Percentiles rank a stretch among this genome's conserved stretches.
Conservation (phyloP, 2,888 invertebrate genomes). For the Tetragonula carbonaria region DNA sequence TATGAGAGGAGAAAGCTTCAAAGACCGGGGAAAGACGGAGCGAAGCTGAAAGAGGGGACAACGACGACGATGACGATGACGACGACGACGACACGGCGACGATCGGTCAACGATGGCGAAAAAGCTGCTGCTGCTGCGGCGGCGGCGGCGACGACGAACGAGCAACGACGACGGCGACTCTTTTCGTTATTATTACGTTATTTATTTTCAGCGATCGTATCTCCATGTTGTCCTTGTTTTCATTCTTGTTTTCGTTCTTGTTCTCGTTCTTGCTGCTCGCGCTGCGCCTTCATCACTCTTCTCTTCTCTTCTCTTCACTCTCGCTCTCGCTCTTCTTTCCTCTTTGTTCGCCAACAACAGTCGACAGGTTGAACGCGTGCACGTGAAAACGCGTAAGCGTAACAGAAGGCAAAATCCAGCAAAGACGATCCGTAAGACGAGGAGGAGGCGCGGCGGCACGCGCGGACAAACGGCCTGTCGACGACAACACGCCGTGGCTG, state of each 20-base stretch:
- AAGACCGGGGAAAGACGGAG: neutral
- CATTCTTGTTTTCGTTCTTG: neutral
- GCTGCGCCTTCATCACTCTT: too few species aligned
- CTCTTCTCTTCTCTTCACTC: neutral
- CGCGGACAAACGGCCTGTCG: conserved; percentile 34
- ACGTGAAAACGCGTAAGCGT: conserved; percentile 16
- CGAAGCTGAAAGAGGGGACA: neutral
- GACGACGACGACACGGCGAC: neutral
- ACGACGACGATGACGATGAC: neutral
- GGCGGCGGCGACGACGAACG: conserved; percentile 38
- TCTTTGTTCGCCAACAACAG: too few species aligned
- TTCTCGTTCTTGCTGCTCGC: neutral
- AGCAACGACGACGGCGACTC: conserved; percentile 32
- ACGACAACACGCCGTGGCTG: conserved; percentile 9
- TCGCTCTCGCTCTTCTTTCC: neutral
- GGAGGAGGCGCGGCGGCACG: conserved; percentile 32
- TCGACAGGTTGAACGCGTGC: neutral
- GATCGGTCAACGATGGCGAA: conserved; percentile 11
- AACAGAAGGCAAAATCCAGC: conserved; percentile 19
- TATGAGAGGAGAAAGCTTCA: too few species aligned
- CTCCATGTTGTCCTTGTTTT: neutral
- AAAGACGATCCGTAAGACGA: conserved; percentile 31
- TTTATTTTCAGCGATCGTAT: neutral
- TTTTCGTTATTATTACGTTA: conserved; percentile 15
- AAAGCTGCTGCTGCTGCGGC: conserved; percentile 9